Percentiles rank a stretch among this genome's conserved stretches.
Evolutionary conservation across 2,113 vertebrate genomes (phyloP).

Genomic region (Nothobranchius kuhntae): DNA sequence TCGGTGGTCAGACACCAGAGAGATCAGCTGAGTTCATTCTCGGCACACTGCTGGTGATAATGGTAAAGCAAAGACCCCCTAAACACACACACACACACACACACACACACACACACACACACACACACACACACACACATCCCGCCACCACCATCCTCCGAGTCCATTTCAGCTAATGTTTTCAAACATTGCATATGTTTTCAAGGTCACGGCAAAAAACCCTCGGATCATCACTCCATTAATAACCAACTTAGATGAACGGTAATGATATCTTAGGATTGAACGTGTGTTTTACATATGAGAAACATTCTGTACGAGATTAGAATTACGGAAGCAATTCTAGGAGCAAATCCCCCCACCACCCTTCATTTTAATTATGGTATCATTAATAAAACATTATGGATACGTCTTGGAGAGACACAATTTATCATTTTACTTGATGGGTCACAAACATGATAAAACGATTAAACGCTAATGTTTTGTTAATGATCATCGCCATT

Average conservation of each 20-base stretch:
- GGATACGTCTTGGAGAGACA: conserved; percentile 39
- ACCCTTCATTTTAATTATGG: conserved; percentile 42
- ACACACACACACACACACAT: too few species aligned
- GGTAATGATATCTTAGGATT: conserved; percentile 10
- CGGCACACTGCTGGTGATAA: conserved; percentile 14
- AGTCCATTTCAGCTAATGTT: not conserved
- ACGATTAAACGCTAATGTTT: conserved; percentile 59
- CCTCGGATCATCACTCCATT: conserved; percentile 12
- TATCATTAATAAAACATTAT: conserved; percentile 65
- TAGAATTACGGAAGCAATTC: conserved; percentile 25
- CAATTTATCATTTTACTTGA: conserved; percentile 52
- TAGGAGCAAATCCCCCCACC: conserved; percentile 4
- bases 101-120: too few species aligned
- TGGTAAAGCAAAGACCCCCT: conserved; percentile 1
- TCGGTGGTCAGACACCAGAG: conserved; percentile 31
- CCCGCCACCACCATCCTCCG: not conserved
- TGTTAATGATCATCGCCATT: conserved; percentile 48
- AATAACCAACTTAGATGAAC: conserved; percentile 14
- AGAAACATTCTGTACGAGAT: conserved; percentile 30
- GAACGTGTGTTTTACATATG: conserved; percentile 8
- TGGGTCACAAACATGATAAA: conserved; percentile 50
- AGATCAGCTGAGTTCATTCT: conserved; percentile 33
- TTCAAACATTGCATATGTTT: not conserved
- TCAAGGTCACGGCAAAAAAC: conserved; percentile 1
- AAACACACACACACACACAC: too few species aligned